These are phyloP conservation scores for Drosophila ohnishii DNA, from an alignment of 1,140 invertebrate genomes.

Conservation along the genomic window DNA sequence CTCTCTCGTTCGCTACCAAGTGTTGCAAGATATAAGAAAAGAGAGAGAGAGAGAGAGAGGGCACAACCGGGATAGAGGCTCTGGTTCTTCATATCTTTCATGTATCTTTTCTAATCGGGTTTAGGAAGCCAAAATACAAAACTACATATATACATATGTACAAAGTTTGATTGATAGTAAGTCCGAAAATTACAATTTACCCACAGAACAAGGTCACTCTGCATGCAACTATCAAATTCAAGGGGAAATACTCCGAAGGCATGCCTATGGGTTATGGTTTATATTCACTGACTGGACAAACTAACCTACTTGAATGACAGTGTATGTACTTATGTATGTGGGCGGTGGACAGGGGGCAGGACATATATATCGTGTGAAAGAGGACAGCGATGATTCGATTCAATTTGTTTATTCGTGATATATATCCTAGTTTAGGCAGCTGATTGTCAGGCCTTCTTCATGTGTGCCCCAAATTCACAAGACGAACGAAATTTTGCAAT, in stretches of 20 bases:
- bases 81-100: neutral
- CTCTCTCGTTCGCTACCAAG: neutral
- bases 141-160: neutral
- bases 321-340: neutral
- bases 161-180: neutral
- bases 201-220: slow-evolving; percentile 6
- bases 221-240: neutral
- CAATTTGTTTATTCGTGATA: slow-evolving; percentile 1
- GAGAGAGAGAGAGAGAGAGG: neutral
- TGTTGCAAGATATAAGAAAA: no score
- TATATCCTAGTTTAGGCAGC: slow-evolving; percentile 3
- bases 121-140: neutral
- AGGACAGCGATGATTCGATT: slow-evolving; percentile 12
- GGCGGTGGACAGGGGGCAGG: neutral
- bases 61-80: neutral
- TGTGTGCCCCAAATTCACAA: slow-evolving; percentile 19
- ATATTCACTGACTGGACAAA: neutral
- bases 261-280: slow-evolving; percentile 6
- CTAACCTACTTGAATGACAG: neutral
- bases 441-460: slow-evolving; percentile 11
- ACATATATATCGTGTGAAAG: neutral
- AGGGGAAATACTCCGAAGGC: neutral
- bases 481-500: slow-evolving; percentile 12
- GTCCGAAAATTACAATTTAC: neutral
- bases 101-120: neutral